phyloP scores from a whole-genome alignment of 1,140 invertebrate genomes.

The Pentalonia nigronervosa region DNA sequence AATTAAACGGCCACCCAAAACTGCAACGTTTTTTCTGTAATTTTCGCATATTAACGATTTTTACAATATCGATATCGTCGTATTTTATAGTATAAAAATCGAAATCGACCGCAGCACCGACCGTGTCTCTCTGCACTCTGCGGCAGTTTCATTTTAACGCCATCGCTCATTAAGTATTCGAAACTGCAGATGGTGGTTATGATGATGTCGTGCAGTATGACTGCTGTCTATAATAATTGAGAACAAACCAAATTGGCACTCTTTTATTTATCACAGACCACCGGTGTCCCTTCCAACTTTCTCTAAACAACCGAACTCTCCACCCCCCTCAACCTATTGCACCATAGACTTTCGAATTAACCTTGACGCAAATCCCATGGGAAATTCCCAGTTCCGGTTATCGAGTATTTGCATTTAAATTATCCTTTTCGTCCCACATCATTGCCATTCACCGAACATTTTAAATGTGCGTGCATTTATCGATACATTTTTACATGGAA shows the following conservation, averaged over 20 bases:
- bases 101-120: neutral
- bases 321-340: too few relatives aligned
- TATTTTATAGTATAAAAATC: neutral
- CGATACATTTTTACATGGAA: neutral
- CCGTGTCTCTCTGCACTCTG: neutral
- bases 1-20: neutral
- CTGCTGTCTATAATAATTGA: neutral
- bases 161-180: neutral
- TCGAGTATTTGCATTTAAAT: constrained; percentile 45
- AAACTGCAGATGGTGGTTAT: neutral
- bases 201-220: neutral
- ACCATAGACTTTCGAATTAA: neutral
- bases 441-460: neutral
- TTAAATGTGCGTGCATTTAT: neutral
- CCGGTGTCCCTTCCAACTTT: neutral
- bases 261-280: constrained; percentile 8
- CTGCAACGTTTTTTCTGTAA: neutral
- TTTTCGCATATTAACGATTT: neutral
- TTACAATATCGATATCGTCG: too few relatives aligned
- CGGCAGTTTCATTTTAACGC: neutral
- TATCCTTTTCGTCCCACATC: neutral
- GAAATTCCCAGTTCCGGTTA: constrained; percentile 31
- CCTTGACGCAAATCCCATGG: constrained; percentile 18
- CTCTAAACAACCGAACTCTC: neutral
- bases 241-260: neutral